Evolutionary conservation across 2,888 invertebrate species (phyloP).

Genomic region (Meloe dianella): DNA sequence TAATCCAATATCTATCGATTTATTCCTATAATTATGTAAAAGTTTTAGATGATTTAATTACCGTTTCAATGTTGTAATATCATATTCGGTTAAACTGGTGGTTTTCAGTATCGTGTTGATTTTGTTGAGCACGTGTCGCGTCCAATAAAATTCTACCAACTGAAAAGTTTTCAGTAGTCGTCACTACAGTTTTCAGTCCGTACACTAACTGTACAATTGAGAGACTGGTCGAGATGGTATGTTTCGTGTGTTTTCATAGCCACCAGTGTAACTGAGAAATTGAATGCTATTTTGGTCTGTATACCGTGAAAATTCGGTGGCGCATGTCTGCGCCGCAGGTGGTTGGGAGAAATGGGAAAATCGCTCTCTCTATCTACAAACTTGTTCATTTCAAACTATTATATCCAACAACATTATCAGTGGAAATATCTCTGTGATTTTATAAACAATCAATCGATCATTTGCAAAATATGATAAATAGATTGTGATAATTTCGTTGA

Average conservation of each 20-base stretch:
- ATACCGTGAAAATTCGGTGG: conserved; percentile 13
- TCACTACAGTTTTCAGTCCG: not conserved
- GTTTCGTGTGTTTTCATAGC: not conserved
- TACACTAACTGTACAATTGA: not conserved
- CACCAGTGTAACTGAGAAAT: not conserved
- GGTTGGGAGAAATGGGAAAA: conserved; percentile 33
- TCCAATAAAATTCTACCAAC: not conserved
- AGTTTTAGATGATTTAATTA: not conserved
- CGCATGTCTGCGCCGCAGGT: conserved; percentile 43
- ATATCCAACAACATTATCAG: conserved; percentile 15
- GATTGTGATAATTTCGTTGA: not conserved
- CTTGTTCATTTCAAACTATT: conserved; percentile 11
- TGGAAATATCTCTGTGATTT: conserved; percentile 24
- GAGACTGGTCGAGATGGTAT: not conserved
- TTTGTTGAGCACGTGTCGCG: not conserved
- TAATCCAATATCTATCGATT: too few species aligned
- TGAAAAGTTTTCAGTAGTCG: not conserved
- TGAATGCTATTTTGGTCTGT: not conserved
- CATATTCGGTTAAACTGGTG: not conserved
- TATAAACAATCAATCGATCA: not conserved
- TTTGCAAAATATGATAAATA: not conserved
- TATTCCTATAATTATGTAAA: not conserved
- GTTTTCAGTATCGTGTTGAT: not conserved
- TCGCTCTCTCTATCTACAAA: not conserved
- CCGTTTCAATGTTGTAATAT: not conserved